Evolutionary conservation across 2,113 vertebrate genomes (phyloP).

Genomic region (Dasyprocta punctata): DNA sequence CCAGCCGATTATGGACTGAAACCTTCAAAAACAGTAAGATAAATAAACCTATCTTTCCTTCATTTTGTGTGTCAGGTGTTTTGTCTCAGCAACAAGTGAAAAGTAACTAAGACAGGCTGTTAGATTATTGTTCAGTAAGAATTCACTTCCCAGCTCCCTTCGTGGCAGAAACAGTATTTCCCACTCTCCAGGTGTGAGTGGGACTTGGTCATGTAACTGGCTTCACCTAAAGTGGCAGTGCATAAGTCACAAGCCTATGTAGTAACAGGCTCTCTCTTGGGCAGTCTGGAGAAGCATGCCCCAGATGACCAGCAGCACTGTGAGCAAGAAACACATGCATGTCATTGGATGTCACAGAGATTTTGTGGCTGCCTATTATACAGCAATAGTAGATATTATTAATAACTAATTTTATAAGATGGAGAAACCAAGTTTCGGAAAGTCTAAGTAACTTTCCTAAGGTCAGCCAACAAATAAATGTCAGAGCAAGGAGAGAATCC

Average conservation of each 20-base stretch:
- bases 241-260: not conserved
- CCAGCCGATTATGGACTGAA: too few species aligned
- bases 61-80: too few species aligned
- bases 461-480: not conserved
- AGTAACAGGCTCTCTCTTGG: not conserved
- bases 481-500: slow-evolving; percentile 16
- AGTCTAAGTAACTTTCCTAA: not conserved
- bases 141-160: not conserved
- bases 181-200: not conserved
- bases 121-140: not conserved
- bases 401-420: not conserved
- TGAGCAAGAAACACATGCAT: not conserved
- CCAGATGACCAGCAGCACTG: not conserved
- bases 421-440: not conserved
- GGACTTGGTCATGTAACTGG: not conserved
- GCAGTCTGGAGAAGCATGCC: not conserved
- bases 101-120: too few species aligned
- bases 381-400: not conserved
- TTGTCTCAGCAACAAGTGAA: too few species aligned
- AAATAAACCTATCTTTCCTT: too few species aligned
- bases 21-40: too few species aligned
- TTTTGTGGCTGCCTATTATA: not conserved
- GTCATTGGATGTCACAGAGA: not conserved
- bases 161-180: not conserved
- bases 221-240: not conserved